Percentiles rank a stretch among this genome's conserved stretches.
Evolutionary conservation across 2,113 vertebrate genomes (phyloP).

Genomic region (Takifugu bimaculatus): DNA sequence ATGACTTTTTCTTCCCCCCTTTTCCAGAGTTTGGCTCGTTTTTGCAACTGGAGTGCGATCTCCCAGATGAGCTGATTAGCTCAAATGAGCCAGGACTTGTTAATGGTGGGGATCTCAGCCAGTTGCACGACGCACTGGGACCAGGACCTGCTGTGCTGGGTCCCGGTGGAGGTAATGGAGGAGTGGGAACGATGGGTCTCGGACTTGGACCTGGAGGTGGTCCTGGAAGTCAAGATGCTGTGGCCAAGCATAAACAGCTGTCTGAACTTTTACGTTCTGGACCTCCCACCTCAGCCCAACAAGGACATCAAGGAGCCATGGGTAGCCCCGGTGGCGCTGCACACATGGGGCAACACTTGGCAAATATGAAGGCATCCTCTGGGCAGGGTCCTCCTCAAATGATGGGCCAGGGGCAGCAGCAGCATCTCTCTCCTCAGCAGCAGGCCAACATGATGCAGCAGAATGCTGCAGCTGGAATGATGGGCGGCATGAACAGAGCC

Average conservation of each 20-base stretch:
- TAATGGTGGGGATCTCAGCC: conserved; percentile 92
- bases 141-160: conserved; percentile 68
- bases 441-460: conserved; percentile 84
- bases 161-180: conserved; percentile 57
- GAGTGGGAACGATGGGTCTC: conserved; percentile 69
- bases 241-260: conserved; percentile 97
- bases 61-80: conserved; percentile 97
- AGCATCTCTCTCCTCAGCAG: conserved; percentile 76
- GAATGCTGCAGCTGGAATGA: conserved; percentile 69
- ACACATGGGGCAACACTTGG: conserved; percentile 72
- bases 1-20: conserved; percentile 1
- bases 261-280: conserved; percentile 92
- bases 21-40: conserved; percentile 91
- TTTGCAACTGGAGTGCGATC: conserved; percentile 96
- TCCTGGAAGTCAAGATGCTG: conserved; percentile 83
- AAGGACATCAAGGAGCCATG: conserved; percentile 77
- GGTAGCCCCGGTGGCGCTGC: conserved; percentile 66
- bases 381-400: conserved; percentile 68
- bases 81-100: conserved; percentile 86
- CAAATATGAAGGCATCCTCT: conserved; percentile 71
- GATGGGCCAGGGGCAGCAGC: conserved; percentile 71
- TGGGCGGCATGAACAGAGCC: conserved; percentile 72
- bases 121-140: conserved; percentile 88
- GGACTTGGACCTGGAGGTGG: conserved; percentile 64
- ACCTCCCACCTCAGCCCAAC: conserved; percentile 64